Base-by-base conservation (phyloP, 1,140 invertebrate species). In the Cydia amplana region DNA sequence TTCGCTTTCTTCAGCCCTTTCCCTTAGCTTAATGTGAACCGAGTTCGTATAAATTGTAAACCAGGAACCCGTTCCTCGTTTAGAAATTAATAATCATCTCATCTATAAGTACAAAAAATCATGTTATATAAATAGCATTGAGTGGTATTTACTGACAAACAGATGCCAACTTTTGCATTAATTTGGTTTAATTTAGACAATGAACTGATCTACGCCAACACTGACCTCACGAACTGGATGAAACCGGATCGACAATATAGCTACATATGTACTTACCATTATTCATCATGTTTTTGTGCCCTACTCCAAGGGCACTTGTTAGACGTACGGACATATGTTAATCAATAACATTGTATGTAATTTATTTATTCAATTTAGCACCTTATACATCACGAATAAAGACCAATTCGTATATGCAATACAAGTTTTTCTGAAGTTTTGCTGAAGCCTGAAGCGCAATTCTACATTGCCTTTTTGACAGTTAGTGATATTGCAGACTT, bases 131-230 rank as follows among this genome's bases (percentile, higher is more conserved):
- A 9, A 36, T 36, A 36, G 6, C 0, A 36, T 36, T 36, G 32
- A 32, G 32, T 6, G 32, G 12, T 43, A 43, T 43, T 9, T 43
- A 43, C 32, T 10, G 40, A 43, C 40, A 43, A 43, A 12, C 12
- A 46, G 12, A 6, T 46, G 14, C 4, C 14, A 9, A 4, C 4
- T 36, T 40, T 10, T 46, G 43, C 4, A 16, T 46, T 16, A 16
- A 4, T 46, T 46, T 51, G n/a, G 5, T 1, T n/a, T 51, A 51
- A 23, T 18, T 70, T 70, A 18, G 28, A 36, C 28, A 43, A 40
- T 70, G 3, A 70, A 36, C 65, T 70, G 65, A 70, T 70, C 65
- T 70, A 40, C 32, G n/a, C 64, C 64, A 32, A 67, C n/a, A 43
- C n/a, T 70, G 36, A 70, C 65, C 65, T 36, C n/a, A 18, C 23